Percentiles rank a stretch among this genome's conserved stretches.
Conservation (phyloP, 2,797 vertebrate genomes). For the Girardinus metallicus region DNA sequence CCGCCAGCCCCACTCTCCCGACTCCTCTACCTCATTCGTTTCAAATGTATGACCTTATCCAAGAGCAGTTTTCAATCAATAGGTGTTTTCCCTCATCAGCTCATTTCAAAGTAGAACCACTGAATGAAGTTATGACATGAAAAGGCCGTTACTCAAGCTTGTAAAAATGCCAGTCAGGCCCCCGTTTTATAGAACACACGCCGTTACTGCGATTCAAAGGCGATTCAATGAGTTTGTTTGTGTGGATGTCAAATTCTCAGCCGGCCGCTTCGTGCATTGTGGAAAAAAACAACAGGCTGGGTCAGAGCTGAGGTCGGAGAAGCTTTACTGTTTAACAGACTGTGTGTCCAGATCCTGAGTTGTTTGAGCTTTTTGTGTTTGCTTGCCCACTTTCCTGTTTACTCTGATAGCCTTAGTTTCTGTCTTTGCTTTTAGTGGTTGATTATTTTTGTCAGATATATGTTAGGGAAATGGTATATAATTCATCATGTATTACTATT, state of each 20-base stretch:
- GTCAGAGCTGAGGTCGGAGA: background rate
- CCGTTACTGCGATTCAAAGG: background rate
- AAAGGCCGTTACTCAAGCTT: background rate
- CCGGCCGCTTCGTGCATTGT: background rate
- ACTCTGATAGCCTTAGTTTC: too few relatives aligned
- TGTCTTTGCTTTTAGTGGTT: too few relatives aligned
- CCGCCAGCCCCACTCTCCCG: background rate
- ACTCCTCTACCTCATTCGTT: constrained; percentile 62
- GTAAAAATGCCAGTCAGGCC: constrained; percentile 3
- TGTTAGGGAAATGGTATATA: too few relatives aligned
- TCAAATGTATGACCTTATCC: constrained; percentile 80
- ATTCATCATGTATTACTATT: too few relatives aligned
- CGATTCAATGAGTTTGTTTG: background rate
- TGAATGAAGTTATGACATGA: background rate
- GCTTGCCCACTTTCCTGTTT: too few relatives aligned
- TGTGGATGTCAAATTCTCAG: background rate
- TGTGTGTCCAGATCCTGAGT: background rate
- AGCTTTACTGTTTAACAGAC: background rate
- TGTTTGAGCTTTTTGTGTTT: background rate
- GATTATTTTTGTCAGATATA: too few relatives aligned
- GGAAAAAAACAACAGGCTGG: background rate
- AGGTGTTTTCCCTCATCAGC: constrained; percentile 67
- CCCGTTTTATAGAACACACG: background rate
- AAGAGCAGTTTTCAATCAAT: constrained; percentile 81
- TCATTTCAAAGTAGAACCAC: constrained; percentile 45